Conservation (phyloP, 2,888 invertebrate genomes). For the Dicyrtomina minuta region DNA sequence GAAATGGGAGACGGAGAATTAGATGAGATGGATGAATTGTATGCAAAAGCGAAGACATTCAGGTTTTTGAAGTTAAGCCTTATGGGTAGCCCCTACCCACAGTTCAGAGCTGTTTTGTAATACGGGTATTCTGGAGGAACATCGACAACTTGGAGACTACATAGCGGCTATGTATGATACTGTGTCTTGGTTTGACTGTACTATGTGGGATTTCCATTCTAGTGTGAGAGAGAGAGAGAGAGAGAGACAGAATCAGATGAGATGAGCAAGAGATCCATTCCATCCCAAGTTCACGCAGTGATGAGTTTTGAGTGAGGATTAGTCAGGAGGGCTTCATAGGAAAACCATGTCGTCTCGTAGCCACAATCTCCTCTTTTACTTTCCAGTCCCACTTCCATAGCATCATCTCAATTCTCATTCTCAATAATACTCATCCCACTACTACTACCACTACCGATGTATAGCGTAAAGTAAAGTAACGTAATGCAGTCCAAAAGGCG, state of each 20-base stretch:
- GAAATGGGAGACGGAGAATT: constrained; percentile 23
- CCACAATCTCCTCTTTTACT: constrained; percentile 5
- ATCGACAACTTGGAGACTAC: neutral
- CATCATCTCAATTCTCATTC: too few relatives aligned
- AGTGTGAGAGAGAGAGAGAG: constrained; percentile 9
- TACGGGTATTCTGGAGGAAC: too few relatives aligned
- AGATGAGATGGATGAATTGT: constrained; percentile 33
- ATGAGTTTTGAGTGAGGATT: constrained; percentile 41
- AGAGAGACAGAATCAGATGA: constrained; percentile 32
- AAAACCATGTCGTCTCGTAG: constrained; percentile 6
- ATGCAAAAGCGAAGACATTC: constrained; percentile 32
- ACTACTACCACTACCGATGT: neutral
- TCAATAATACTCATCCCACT: neutral
- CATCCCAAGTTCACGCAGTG: constrained; percentile 40
- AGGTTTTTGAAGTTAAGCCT: constrained; percentile 31
- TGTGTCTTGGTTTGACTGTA: neutral
- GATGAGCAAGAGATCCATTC: constrained; percentile 23
- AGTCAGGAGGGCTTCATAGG: constrained; percentile 20
- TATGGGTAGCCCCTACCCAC: neutral
- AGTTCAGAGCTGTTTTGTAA: neutral
- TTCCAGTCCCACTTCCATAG: neutral
- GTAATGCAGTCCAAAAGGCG: too few relatives aligned
- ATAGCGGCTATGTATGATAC: neutral
- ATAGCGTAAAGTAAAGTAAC: too few relatives aligned
- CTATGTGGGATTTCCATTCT: neutral